Percentiles rank a stretch among this genome's conserved stretches.
Evolutionary conservation across 92 coral and sea anemone species (phyloP).

Genomic region (Diadumene lineata): DNA sequence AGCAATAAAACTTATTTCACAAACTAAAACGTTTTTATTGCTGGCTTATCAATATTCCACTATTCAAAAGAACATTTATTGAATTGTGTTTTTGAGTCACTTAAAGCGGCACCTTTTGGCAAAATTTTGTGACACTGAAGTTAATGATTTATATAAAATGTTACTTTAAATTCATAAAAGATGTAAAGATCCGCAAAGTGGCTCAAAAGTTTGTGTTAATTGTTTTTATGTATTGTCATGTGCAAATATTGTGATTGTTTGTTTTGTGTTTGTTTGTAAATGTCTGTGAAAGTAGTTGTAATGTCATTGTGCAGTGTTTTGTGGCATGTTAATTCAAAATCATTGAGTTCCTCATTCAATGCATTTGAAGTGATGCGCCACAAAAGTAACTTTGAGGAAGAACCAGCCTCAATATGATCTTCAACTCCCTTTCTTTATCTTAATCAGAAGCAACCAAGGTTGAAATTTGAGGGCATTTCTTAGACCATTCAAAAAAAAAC

Average conservation of each 20-base stretch:
- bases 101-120: conserved; percentile 11
- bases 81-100: conserved; percentile 25
- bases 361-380: neutral
- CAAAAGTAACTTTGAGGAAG: conserved; percentile 1
- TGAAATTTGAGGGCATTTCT: neutral
- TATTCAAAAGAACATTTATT: conserved; percentile 7
- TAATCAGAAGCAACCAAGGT: conserved; percentile 1
- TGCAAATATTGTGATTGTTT: conserved; percentile 17
- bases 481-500: neutral
- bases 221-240: neutral
- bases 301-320: neutral
- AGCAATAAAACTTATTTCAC: neutral
- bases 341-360: neutral
- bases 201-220: conserved; percentile 11
- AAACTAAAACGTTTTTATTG: neutral
- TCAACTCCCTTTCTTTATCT: neutral
- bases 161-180: neutral
- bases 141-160: neutral
- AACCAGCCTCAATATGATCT: conserved; percentile 10
- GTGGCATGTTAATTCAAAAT: neutral
- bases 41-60: neutral
- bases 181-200: conserved; percentile 17
- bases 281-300: conserved; percentile 5
- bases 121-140: neutral
- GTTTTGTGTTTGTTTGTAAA: conserved; percentile 14